Conservation (phyloP, 2,888 invertebrate genomes). For the Oligia strigilis region DNA sequence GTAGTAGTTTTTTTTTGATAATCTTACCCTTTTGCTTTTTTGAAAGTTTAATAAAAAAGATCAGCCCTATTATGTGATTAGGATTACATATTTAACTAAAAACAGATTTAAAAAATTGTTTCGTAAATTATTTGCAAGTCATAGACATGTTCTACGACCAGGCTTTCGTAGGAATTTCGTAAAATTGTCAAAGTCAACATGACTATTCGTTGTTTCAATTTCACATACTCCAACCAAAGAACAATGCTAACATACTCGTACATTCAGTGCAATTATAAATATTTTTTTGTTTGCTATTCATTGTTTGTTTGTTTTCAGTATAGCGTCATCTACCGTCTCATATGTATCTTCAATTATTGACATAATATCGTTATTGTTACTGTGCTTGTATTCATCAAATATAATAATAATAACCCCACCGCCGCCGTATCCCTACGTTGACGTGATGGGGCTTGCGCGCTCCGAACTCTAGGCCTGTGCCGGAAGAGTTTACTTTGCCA, state of each 20-base stretch:
- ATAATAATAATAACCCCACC: neutral
- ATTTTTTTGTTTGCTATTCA: slow-evolving; percentile 44
- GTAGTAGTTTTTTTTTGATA: neutral
- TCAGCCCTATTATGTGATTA: no score
- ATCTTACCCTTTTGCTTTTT: neutral
- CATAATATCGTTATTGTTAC: slow-evolving; percentile 15
- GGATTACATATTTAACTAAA: no score
- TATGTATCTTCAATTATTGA: slow-evolving; percentile 30
- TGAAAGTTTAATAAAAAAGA: no score
- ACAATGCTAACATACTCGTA: slow-evolving; percentile 29
- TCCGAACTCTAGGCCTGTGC: no score
- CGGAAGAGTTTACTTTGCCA: no score
- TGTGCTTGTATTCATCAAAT: slow-evolving; percentile 31
- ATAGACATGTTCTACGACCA: neutral
- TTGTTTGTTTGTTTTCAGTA: slow-evolving; percentile 54
- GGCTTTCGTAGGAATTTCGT: neutral
- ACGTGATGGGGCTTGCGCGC: no score
- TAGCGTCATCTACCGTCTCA: slow-evolving; percentile 27
- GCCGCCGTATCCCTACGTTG: no score
- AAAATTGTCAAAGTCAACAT: neutral
- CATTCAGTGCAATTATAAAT: slow-evolving; percentile 37
- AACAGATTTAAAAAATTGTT: no score
- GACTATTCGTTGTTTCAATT: slow-evolving; percentile 14
- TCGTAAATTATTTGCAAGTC: neutral
- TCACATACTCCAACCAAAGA: slow-evolving; percentile 5